These are phyloP conservation scores for Eristalinus aeneus DNA, from an alignment of 2,888 invertebrate genomes.

Conservation along the genomic window DNA sequence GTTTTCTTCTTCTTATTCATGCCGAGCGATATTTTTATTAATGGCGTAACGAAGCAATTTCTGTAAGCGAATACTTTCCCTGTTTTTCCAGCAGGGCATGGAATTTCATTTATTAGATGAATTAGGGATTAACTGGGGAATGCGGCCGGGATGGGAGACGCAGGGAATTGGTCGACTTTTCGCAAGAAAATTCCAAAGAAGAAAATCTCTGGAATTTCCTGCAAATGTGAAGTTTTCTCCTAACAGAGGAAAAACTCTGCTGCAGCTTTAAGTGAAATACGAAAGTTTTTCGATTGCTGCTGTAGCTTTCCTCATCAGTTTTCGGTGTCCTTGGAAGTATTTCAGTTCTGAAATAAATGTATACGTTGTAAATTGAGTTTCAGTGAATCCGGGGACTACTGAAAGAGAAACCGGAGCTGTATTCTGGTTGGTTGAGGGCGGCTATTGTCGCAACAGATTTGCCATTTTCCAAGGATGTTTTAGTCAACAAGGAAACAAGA, in stretches of 20 bases:
- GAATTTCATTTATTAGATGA: constrained; percentile 74
- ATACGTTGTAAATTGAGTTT: too few species aligned
- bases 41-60: constrained; percentile 73
- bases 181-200: constrained; percentile 13
- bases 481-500: too few species aligned
- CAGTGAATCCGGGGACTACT: too few species aligned
- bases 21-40: constrained; percentile 71
- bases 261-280: constrained; percentile 33
- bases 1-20: constrained; percentile 12
- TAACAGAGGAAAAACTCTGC: constrained; percentile 22
- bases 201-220: constrained; percentile 49
- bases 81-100: constrained; percentile 61
- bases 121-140: constrained; percentile 72
- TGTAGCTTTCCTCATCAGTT: constrained; percentile 6
- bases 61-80: constrained; percentile 72
- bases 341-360: not conserved
- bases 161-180: constrained; percentile 24
- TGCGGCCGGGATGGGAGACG: not conserved
- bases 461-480: too few species aligned
- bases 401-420: too few species aligned
- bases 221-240: constrained; percentile 47
- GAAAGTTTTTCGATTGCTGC: constrained; percentile 5
- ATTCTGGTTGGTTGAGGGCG: too few species aligned
- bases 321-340: not conserved
- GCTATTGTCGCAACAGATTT: too few species aligned